phyloP scores from a whole-genome alignment of 2,888 invertebrate species.

The Ditylenchus weischeri region DNA sequence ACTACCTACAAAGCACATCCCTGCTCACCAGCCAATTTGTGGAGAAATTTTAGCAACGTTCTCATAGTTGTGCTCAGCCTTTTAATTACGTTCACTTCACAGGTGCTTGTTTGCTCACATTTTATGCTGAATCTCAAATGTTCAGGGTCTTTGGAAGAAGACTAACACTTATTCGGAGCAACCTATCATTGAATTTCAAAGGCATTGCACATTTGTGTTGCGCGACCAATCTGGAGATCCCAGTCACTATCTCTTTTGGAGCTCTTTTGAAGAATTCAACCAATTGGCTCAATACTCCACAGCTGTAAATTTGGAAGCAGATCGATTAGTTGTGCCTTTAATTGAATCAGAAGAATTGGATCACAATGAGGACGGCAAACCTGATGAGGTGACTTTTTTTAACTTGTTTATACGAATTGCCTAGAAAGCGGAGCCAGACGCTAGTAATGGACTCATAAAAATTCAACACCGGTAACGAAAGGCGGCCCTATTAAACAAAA shows the following conservation, averaged over 20 bases:
- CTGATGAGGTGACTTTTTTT: conserved; percentile 20
- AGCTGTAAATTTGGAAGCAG: conserved; percentile 11
- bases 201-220: conserved; percentile 20
- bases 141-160: conserved; percentile 39
- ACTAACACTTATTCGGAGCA: conserved; percentile 40
- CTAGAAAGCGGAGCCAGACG: too few species aligned
- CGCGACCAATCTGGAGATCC: conserved; percentile 17
- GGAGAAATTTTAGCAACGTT: not conserved
- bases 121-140: not conserved
- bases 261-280: conserved; percentile 30
- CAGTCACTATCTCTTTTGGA: conserved; percentile 33
- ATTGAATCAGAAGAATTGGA: conserved; percentile 24
- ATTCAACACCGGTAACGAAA: too few species aligned
- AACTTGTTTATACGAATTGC: conserved; percentile 7
- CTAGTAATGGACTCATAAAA: too few species aligned
- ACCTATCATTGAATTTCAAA: conserved; percentile 27
- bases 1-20: not conserved
- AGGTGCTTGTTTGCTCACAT: conserved; percentile 15
- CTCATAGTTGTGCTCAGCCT: not conserved
- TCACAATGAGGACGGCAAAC: conserved; percentile 25
- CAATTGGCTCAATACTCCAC: not conserved
- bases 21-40: not conserved
- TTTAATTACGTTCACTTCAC: conserved; percentile 6
- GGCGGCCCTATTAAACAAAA: too few species aligned
- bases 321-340: conserved; percentile 27